These are phyloP conservation scores for Drosophila navojoa DNA, from an alignment of 1,140 invertebrate genomes.

Conservation along the genomic window DNA sequence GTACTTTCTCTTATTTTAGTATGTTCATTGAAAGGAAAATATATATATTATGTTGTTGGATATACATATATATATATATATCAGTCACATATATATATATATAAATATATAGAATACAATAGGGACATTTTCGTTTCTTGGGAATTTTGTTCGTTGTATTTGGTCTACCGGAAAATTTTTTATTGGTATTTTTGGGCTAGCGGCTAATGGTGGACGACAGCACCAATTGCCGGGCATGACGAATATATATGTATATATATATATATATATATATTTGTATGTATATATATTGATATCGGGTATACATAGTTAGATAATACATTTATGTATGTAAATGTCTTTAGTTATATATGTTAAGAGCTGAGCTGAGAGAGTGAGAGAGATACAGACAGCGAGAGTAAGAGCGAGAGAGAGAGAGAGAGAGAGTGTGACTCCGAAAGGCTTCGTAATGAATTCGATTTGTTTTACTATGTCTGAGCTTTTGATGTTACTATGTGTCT, in stretches of 20 bases:
- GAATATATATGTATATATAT: constrained; percentile 17
- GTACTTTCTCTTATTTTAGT: constrained; percentile 38
- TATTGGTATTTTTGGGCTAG: not conserved
- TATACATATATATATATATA: not conserved
- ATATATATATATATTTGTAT: too few relatives aligned
- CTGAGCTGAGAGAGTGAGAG: constrained; percentile 21
- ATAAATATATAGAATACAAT: constrained; percentile 1
- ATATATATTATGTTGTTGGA: not conserved
- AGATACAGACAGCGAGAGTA: not conserved
- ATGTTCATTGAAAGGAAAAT: constrained; percentile 16
- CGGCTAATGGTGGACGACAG: not conserved
- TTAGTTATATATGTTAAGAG: constrained; percentile 26
- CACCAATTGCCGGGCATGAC: constrained; percentile 21
- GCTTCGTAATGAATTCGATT: constrained; percentile 1
- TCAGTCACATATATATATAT: not conserved
- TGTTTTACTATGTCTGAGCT: constrained; percentile 8
- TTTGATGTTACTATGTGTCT: constrained; percentile 20
- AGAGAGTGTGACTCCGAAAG: constrained; percentile 1
- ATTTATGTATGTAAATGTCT: constrained; percentile 35
- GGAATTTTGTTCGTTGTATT: not conserved
- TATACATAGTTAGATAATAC: constrained; percentile 28
- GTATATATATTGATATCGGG: constrained; percentile 1
- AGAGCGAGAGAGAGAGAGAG: constrained; percentile 1
- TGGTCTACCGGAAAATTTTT: not conserved
- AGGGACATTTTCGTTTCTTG: constrained; percentile 15